Base-by-base conservation (phyloP, 2,888 invertebrate species). In the Bunonema sp. region DNA sequence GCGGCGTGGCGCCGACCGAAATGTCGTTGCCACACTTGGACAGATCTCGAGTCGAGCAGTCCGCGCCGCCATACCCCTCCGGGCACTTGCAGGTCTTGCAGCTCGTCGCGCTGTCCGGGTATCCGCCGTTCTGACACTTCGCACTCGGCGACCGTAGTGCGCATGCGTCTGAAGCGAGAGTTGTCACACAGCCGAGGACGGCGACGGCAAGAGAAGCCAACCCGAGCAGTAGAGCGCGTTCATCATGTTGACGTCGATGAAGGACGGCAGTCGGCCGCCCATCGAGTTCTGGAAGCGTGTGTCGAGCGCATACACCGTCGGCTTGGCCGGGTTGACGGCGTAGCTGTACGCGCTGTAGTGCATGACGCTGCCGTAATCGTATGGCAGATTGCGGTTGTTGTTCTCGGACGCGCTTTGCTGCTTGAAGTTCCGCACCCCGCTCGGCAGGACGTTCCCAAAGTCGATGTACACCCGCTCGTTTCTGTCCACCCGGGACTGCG, bases 341-440 rank as follows among this genome's bases (percentile, higher is more conserved):
- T n/a, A n/a, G n/a, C n/a, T n/a, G n/a, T n/a, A n/a, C n/a, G n/a
- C 49, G 4, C 53, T 51, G 23, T 55, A 55, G 19, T 54, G 57
- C 59, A 59, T 59, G 18, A 60, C 51, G 21, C 53, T 53, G 23
- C 60, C 61, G 45, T 59, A 61, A 39, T 61, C 61, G 39, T 61
- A 61, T 1, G 52, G 54, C 46, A 61, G 44, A 24, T 54, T 56
- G 32, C 52, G 58, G 42, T 61, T 61, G 45, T 56, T 47, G 35
- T 61, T 61, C n/a, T 54, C 57, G 1, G 45, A 39, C 5, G 46
- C 35, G 1, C 52, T 45, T 34, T 61, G 56, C 36, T 58, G 58
- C 24, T 52, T 49, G 37, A 62, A 62, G 34, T 62, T 60, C n/a
- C 49, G 54, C 7, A 54, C 45, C 29, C 44, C 49, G 2, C 41